Evolutionary conservation across 2,113 vertebrate species (phyloP), one percentile per base, ranked within the genome.

Genomic region (Aegotheles bennettii): DNA sequence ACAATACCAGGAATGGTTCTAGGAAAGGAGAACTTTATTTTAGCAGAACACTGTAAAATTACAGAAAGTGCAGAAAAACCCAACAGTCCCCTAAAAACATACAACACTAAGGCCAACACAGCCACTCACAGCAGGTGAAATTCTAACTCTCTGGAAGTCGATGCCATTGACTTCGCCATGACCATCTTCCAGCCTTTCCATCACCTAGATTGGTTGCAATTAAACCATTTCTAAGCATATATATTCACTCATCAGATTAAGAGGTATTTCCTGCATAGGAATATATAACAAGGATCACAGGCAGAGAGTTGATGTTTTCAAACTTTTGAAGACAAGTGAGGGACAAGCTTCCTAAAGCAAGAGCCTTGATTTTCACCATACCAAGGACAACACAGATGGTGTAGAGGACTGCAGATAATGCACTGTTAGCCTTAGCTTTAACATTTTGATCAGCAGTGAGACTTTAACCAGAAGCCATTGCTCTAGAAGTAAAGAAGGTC

Each of bases 1-100:
- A 70, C 64, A 92, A 88, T 74, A 50, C 87, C 76, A 94, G 56
- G 42, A 84, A 9, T 56, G 84, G 56, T 89, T 95, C 91, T 93
- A 89, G 8, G 25, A 91, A 93, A 84, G 88, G 21, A 77, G 42
- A 81, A 75, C 24, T 84, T 71, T 28, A 63, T 81, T 94, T 92
- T 59, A 92, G 76, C 35, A 64, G 54, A 90, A 93, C 79, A 59
- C 50, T 25, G 35, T 74, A 47, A 63, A 68, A 71, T 31, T 81
- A 38, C 24, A 82, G 75, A 92, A 84, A 54, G 6, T 1, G 4
- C 23, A 20, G 19, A 67, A 79, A 74, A 87, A 90, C 9, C 0
- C n/a, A 59, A 29, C 28, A 65, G 50, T 57, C 6, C 17, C 26
- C 28, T 45, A 36, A 57, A 81, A 78, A 48, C 36, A 29, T 16